A percentile compares a stretch with the other conserved stretches of the same genome.
phyloP scores from a whole-genome alignment of 2,888 invertebrate genomes.

The Theretra japonica region DNA sequence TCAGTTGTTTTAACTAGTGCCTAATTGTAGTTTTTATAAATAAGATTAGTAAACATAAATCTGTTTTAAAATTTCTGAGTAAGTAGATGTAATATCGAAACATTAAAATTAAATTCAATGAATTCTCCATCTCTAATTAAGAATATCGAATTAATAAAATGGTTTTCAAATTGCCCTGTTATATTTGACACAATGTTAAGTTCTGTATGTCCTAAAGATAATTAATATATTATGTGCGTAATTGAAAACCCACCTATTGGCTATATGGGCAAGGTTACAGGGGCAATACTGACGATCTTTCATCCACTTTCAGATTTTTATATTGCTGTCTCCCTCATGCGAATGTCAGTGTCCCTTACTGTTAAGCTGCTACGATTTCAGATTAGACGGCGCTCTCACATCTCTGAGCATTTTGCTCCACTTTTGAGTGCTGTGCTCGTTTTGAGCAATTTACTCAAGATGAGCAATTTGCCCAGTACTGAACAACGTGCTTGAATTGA shows the following conservation, averaged over 20 bases:
- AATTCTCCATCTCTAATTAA: too few relatives aligned
- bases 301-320: constrained; percentile 40
- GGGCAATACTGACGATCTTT: constrained; percentile 42
- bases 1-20: neutral
- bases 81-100: too few relatives aligned
- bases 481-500: constrained; percentile 21
- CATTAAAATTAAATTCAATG: too few relatives aligned
- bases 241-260: constrained; percentile 45
- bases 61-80: too few relatives aligned
- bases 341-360: constrained; percentile 37
- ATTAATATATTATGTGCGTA: constrained; percentile 26
- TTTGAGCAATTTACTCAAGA: constrained; percentile 22
- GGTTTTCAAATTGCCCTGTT: too few relatives aligned
- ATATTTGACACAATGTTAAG: neutral
- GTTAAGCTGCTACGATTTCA: constrained; percentile 33
- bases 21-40: neutral
- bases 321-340: constrained; percentile 42
- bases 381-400: constrained; percentile 37
- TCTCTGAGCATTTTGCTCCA: constrained; percentile 27
- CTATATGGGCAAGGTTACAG: constrained; percentile 42
- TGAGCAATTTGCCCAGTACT: constrained; percentile 32
- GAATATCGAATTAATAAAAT: too few relatives aligned
- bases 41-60: neutral
- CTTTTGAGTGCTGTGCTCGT: constrained; percentile 22
- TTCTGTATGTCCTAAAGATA: constrained; percentile 22